Conservation (phyloP, 2,113 vertebrate species). For the Grantiella picta region DNA sequence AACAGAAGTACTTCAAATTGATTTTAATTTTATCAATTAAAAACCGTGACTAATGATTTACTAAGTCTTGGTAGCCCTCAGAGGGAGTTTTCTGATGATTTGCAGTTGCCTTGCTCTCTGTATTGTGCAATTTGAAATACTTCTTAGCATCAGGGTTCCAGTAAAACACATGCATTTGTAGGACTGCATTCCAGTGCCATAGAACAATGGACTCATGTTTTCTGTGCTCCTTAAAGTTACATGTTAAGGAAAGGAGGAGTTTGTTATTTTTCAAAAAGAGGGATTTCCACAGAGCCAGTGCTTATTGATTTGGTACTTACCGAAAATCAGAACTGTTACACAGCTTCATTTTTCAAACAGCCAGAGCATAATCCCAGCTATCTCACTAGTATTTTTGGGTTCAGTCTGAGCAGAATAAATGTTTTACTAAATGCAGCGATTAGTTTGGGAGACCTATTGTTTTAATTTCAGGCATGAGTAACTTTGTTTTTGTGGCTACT, state of each 20-base stretch:
- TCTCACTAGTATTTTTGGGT: neutral
- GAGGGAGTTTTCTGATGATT: neutral
- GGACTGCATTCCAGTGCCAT: neutral
- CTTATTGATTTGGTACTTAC: neutral
- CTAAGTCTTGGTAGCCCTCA: neutral
- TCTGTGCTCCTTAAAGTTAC: neutral
- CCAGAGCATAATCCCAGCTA: neutral
- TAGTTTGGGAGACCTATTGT: neutral
- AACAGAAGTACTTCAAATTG: constrained; percentile 77
- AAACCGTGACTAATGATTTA: neutral
- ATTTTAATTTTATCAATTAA: neutral
- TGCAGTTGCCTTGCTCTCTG: neutral
- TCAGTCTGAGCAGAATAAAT: neutral
- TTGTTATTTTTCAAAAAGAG: neutral
- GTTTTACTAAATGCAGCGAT: neutral
- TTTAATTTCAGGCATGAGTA: neutral
- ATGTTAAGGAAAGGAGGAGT: neutral
- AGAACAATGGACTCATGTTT: neutral
- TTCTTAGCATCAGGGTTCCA: neutral
- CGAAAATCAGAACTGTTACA: neutral
- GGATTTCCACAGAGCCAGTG: neutral
- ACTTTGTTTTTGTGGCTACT: neutral
- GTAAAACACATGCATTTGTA: neutral
- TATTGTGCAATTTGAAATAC: neutral
- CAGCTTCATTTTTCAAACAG: neutral